These are phyloP conservation scores for Syngnathus scovelli DNA, from an alignment of 2,113 vertebrate species.

Conservation along the genomic window DNA sequence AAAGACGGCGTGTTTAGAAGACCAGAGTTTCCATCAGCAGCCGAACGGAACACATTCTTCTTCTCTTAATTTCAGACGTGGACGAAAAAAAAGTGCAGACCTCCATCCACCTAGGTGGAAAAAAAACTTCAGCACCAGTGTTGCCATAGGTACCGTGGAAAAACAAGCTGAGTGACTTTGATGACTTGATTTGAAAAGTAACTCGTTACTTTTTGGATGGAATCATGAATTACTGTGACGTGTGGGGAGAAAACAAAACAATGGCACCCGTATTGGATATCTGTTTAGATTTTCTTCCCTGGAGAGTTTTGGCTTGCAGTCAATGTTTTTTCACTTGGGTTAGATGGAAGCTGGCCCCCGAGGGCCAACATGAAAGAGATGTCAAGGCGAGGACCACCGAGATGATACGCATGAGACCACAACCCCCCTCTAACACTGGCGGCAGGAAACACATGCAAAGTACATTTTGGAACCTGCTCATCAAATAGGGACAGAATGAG, in stretches of 20 bases:
- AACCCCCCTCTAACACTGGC: constrained; percentile 6
- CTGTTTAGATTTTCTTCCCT: constrained; percentile 22
- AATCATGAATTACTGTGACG: constrained; percentile 3
- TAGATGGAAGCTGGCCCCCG: constrained; percentile 18
- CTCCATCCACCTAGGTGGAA: background rate
- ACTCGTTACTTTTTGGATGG: too few relatives aligned
- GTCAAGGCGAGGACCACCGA: constrained; percentile 22
- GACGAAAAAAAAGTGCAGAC: background rate
- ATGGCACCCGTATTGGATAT: constrained; percentile 7
- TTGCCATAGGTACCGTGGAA: background rate
- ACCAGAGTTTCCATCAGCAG: constrained; percentile 33
- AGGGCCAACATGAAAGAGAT: constrained; percentile 3
- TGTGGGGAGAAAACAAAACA: constrained; percentile 28
- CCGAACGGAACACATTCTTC: background rate
- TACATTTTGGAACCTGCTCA: constrained; percentile 3
- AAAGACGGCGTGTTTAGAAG: constrained; percentile 49
- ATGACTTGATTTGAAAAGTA: too few relatives aligned
- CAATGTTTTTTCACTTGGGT: constrained; percentile 14
- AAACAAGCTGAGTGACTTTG: too few relatives aligned
- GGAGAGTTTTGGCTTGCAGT: constrained; percentile 18
- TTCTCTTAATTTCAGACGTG: background rate
- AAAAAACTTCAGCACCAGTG: background rate
- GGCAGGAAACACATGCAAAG: constrained; percentile 12
- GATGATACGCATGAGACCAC: constrained; percentile 7
- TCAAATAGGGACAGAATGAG: background rate